phyloP scores from a whole-genome alignment of 2,888 invertebrate species.

The Caenorhabditis japonica region DNA sequence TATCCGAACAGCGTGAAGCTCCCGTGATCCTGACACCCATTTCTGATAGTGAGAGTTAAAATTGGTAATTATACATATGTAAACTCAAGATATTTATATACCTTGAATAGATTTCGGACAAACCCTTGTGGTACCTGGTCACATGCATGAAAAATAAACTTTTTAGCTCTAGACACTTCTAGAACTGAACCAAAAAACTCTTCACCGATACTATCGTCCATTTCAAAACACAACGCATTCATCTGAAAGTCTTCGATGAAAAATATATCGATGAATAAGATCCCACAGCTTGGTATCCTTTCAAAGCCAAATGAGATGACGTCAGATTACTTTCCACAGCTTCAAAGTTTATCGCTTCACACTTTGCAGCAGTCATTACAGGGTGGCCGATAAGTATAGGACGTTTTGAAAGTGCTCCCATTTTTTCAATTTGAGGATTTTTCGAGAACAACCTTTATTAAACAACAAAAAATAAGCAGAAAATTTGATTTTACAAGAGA shows the following conservation, averaged over 20 bases:
- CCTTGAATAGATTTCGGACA: slow-evolving; percentile 28
- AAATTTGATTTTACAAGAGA: too few species aligned
- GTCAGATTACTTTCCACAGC: slow-evolving; percentile 23
- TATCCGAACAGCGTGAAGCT: slow-evolving; percentile 29
- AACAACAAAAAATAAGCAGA: too few species aligned
- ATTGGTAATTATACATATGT: background rate
- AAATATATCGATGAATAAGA: background rate
- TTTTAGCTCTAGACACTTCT: slow-evolving; percentile 7
- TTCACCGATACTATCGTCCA: slow-evolving; percentile 37
- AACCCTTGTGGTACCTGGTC: slow-evolving; percentile 35
- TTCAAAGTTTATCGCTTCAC: slow-evolving; percentile 34
- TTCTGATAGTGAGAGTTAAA: slow-evolving; percentile 7
- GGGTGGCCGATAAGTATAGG: too few species aligned
- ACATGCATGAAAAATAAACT: slow-evolving; percentile 46
- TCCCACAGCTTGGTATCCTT: slow-evolving; percentile 30
- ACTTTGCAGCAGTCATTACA: slow-evolving; percentile 19
- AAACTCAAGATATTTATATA: too few species aligned
- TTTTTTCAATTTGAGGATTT: too few species aligned
- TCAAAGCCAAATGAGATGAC: slow-evolving; percentile 2
- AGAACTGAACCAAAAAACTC: slow-evolving; percentile 22
- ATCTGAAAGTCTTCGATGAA: slow-evolving; percentile 7
- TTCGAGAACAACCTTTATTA: too few species aligned
- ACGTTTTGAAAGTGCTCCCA: too few species aligned
- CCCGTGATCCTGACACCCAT: slow-evolving; percentile 15
- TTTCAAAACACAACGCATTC: slow-evolving; percentile 38